These are phyloP conservation scores for Platanista minor DNA, from an alignment of 2,113 vertebrate genomes.

Conservation along the genomic window DNA sequence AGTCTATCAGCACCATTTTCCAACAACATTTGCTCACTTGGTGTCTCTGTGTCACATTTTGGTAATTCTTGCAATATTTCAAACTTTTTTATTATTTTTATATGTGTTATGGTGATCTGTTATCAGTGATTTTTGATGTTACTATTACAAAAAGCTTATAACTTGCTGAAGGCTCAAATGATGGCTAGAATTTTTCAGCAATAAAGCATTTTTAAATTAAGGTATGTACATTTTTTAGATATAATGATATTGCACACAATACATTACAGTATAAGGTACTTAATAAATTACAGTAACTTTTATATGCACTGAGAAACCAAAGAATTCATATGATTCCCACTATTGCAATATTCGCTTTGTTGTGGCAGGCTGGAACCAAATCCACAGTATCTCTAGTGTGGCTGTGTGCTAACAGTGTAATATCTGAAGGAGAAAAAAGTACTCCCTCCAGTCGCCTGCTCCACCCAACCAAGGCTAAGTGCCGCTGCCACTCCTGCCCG, in stretches of 20 bases:
- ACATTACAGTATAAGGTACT: background rate
- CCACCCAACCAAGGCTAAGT: background rate
- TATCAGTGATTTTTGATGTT: background rate
- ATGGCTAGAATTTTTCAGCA: background rate
- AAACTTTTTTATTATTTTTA: background rate
- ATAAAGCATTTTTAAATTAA: background rate
- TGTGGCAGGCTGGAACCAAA: background rate
- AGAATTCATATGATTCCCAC: background rate
- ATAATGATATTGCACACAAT: background rate
- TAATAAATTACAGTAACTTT: background rate
- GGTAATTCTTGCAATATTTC: background rate
- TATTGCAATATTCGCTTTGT: background rate
- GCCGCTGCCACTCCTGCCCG: background rate
- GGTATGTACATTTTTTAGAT: background rate
- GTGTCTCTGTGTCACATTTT: background rate
- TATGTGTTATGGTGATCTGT: background rate
- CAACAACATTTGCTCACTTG: background rate
- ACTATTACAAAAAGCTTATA: background rate
- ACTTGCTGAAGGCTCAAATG: background rate
- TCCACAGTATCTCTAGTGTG: background rate
- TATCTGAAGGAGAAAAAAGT: background rate
- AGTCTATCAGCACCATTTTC: background rate
- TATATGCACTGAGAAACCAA: background rate
- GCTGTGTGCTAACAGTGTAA: background rate
- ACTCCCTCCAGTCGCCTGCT: too few relatives aligned